A percentile compares a stretch with the other conserved stretches of the same genome.
Conservation (phyloP, 2,797 vertebrate species). For the Phoeniculus purpureus region DNA sequence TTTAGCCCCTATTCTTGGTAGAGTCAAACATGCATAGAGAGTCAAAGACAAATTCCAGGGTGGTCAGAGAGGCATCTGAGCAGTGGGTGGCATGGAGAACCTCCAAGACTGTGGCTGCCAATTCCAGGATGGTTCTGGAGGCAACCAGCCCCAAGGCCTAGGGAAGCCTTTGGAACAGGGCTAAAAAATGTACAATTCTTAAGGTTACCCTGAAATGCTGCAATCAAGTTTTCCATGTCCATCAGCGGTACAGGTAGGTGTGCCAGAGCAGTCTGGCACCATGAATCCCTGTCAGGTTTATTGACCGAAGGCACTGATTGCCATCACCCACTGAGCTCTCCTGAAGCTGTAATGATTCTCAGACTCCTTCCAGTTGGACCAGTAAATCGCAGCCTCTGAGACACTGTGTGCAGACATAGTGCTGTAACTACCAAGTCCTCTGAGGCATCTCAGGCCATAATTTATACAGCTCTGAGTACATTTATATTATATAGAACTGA, state of each 20-base stretch:
- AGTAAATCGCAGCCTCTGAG: conserved; percentile 22
- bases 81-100: conserved; percentile 14
- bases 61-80: neutral
- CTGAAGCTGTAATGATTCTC: conserved; percentile 23
- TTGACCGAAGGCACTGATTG: neutral
- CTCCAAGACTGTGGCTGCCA: neutral
- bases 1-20: neutral
- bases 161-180: neutral
- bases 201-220: neutral
- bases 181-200: neutral
- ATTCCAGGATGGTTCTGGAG: neutral
- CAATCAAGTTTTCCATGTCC: conserved; percentile 7
- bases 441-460: conserved; percentile 27
- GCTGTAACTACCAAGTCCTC: conserved; percentile 36
- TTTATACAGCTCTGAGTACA: conserved; percentile 53
- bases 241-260: neutral
- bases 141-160: neutral
- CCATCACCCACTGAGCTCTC: neutral
- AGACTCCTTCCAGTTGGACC: conserved; percentile 29
- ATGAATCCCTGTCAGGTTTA: conserved; percentile 21
- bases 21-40: conserved; percentile 13
- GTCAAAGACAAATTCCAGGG: neutral
- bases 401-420: neutral
- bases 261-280: conserved; percentile 16
- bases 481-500: conserved; percentile 51